These are phyloP conservation scores for Drosophila atripex DNA, from an alignment of 2,888 invertebrate genomes.

Conservation along the genomic window DNA sequence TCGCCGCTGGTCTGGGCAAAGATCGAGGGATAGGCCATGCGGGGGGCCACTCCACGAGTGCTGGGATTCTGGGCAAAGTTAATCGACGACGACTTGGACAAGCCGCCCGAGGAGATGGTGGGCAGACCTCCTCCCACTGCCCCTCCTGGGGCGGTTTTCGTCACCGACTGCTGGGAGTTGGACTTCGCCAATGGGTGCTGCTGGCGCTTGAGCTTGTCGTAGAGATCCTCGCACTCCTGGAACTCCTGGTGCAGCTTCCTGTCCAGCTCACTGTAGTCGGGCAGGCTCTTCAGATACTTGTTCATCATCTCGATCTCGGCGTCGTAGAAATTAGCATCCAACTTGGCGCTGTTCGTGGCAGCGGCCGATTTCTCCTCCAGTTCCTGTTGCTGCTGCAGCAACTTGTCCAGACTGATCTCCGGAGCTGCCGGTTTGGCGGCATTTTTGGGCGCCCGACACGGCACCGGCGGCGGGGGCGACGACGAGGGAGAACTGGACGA, in stretches of 20 bases:
- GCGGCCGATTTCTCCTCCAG: constrained; percentile 78
- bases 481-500: constrained; percentile 82
- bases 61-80: constrained; percentile 61
- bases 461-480: constrained; percentile 82
- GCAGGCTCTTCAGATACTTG: constrained; percentile 84
- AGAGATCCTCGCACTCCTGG: constrained; percentile 83
- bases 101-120: constrained; percentile 22
- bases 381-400: constrained; percentile 78
- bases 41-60: constrained; percentile 48
- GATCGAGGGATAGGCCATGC: constrained; percentile 82
- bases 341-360: constrained; percentile 70
- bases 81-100: constrained; percentile 77
- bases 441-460: constrained; percentile 80
- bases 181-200: constrained; percentile 81
- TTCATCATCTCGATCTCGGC: constrained; percentile 84
- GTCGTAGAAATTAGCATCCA: constrained; percentile 83
- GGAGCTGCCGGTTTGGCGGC: constrained; percentile 18
- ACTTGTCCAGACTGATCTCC: constrained; percentile 72
- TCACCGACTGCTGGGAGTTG: constrained; percentile 80
- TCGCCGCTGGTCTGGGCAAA: constrained; percentile 57
- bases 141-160: constrained; percentile 9
- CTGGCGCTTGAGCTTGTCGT: constrained; percentile 82
- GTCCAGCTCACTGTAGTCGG: constrained; percentile 83
- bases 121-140: not conserved
- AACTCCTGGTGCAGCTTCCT: constrained; percentile 83